phyloP scores from a whole-genome alignment of 2,888 invertebrate genomes.

The Gibbula magus region DNA sequence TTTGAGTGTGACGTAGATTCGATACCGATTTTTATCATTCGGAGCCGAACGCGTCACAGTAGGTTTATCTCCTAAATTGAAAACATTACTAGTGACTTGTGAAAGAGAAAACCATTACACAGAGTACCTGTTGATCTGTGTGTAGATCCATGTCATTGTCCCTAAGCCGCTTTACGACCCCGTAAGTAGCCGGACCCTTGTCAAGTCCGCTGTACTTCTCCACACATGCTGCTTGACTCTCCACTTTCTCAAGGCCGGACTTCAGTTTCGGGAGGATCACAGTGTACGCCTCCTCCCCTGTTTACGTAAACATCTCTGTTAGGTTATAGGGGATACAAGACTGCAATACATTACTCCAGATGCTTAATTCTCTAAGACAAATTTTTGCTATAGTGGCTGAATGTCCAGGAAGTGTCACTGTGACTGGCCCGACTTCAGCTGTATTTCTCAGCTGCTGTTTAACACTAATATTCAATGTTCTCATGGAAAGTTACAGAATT shows the following conservation, averaged over 20 bases:
- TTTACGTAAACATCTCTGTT: slow-evolving; percentile 14
- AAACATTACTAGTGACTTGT: not conserved
- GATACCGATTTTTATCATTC: too few species aligned
- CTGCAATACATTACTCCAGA: too few species aligned
- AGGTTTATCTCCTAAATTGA: not conserved
- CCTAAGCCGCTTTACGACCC: slow-evolving; percentile 76
- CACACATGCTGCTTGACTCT: slow-evolving; percentile 74
- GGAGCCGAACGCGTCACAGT: too few species aligned
- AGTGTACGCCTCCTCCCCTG: slow-evolving; percentile 71
- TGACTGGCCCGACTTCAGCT: too few species aligned
- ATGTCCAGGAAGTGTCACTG: too few species aligned
- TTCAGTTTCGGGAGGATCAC: slow-evolving; percentile 73
- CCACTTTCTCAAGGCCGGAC: slow-evolving; percentile 75
- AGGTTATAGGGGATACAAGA: too few species aligned
- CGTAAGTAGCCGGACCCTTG: slow-evolving; percentile 75
- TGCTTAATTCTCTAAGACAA: too few species aligned
- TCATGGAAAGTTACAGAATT: too few species aligned
- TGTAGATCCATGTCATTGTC: slow-evolving; percentile 77
- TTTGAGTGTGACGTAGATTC: too few species aligned
- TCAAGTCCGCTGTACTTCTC: slow-evolving; percentile 74
- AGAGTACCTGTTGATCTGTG: slow-evolving; percentile 74
- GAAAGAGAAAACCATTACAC: not conserved
- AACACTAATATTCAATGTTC: too few species aligned
- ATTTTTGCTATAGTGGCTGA: too few species aligned
- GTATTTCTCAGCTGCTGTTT: too few species aligned